Conservation (phyloP, 2,113 vertebrate species). For the Tricholaema leucomelas region DNA sequence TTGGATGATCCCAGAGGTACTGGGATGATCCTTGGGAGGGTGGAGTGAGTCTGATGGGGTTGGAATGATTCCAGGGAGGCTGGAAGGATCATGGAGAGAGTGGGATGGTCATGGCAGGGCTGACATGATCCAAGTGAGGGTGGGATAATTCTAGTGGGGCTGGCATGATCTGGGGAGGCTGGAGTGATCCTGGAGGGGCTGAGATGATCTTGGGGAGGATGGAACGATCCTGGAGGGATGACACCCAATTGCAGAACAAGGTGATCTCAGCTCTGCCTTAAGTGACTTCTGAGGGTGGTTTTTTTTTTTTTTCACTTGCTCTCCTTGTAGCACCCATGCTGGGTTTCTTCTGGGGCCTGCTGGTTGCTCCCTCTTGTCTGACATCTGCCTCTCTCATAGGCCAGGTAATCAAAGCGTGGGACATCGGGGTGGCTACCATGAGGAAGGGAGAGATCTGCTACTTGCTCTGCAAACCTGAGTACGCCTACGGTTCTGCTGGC, state of each 20-base stretch:
- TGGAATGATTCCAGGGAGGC: background rate
- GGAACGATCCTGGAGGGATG: background rate
- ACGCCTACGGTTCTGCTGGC: slow-evolving; percentile 87
- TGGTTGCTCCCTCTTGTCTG: background rate
- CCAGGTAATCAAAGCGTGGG: slow-evolving; percentile 95
- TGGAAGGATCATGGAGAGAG: background rate
- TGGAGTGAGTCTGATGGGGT: background rate
- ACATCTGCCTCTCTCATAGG: slow-evolving; percentile 73
- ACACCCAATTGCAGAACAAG: background rate
- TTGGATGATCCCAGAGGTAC: background rate
- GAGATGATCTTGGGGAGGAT: background rate
- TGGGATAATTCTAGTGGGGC: too few relatives aligned
- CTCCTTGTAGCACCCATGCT: background rate
- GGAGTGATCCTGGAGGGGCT: background rate
- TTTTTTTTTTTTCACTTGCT: rapidly evolving
- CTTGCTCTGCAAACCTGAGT: slow-evolving; percentile 89
- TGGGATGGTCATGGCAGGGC: too few relatives aligned
- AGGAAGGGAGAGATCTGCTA: slow-evolving; percentile 90
- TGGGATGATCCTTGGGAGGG: background rate
- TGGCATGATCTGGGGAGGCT: background rate
- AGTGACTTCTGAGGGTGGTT: background rate
- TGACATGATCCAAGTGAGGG: background rate
- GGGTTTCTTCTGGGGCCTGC: background rate
- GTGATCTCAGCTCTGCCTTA: background rate
- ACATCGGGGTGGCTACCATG: slow-evolving; percentile 91